These are phyloP conservation scores for Delphinus delphis DNA, from an alignment of 2,113 vertebrate genomes.

Conservation along the genomic window DNA sequence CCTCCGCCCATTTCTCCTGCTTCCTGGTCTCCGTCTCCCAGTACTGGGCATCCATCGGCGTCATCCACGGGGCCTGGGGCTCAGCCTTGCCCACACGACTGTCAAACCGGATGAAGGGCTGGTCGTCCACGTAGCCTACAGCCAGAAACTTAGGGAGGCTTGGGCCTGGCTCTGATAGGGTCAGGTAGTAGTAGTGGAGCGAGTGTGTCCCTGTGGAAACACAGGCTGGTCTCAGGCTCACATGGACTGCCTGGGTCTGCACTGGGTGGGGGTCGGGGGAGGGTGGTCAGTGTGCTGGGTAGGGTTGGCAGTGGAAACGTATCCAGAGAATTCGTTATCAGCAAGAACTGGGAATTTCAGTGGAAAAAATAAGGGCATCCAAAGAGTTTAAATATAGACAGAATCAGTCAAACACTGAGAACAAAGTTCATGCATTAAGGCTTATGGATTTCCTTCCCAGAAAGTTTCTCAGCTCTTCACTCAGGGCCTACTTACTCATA, in stretches of 20 bases:
- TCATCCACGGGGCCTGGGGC: background rate
- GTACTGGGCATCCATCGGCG: background rate
- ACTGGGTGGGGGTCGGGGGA: no score
- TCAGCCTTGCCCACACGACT: background rate
- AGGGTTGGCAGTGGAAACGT: background rate
- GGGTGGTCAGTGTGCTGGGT: background rate
- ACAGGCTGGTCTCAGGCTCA: background rate
- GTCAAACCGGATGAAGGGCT: slow-evolving; percentile 25
- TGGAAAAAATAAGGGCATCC: background rate
- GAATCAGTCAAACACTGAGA: background rate
- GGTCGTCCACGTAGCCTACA: slow-evolving; percentile 34
- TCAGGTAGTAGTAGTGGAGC: slow-evolving; percentile 37
- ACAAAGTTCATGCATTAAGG: background rate
- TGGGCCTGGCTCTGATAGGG: background rate
- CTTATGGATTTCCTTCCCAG: background rate
- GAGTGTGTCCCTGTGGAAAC: background rate
- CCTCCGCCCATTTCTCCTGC: background rate
- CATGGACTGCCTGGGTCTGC: background rate
- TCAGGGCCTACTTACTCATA: background rate
- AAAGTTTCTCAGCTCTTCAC: background rate
- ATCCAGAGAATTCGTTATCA: background rate
- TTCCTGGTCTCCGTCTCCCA: slow-evolving; percentile 40
- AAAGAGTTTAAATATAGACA: background rate
- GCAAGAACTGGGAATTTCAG: background rate
- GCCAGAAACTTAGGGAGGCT: slow-evolving; percentile 6